Conservation (phyloP, 2,113 vertebrate genomes). For the Sebastes fasciatus region DNA sequence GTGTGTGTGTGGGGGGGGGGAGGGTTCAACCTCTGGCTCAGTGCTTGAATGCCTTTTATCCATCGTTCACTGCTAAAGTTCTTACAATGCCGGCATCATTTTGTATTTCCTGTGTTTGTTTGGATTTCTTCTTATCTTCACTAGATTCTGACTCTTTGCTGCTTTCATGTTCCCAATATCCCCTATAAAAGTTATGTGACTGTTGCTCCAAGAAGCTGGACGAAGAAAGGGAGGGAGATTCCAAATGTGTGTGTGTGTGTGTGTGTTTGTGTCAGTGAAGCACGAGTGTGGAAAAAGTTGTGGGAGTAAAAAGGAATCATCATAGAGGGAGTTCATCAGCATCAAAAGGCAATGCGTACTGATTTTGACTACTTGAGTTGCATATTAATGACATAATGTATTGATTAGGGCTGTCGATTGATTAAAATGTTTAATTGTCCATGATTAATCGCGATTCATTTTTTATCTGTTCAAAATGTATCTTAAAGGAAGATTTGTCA, state of each 20-base stretch:
- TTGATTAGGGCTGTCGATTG: too few relatives aligned
- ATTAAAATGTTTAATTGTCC: too few relatives aligned
- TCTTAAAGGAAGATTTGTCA: too few relatives aligned
- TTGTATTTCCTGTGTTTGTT: constrained; percentile 41
- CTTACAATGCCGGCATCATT: not conserved
- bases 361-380: not conserved
- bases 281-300: constrained; percentile 61
- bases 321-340: constrained; percentile 19
- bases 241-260: constrained; percentile 20
- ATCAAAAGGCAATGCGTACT: not conserved
- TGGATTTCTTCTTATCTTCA: constrained; percentile 44
- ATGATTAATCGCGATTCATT: too few relatives aligned
- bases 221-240: constrained; percentile 46
- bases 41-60: constrained; percentile 24
- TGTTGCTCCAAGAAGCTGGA: constrained; percentile 50
- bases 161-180: constrained; percentile 40
- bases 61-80: not conserved
- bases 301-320: constrained; percentile 24
- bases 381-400: not conserved
- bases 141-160: constrained; percentile 30
- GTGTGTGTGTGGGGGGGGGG: not conserved
- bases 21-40: not conserved
- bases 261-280: constrained; percentile 21
- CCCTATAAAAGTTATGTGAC: constrained; percentile 36
- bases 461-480: too few relatives aligned